phyloP scores from a whole-genome alignment of 2,113 vertebrate genomes.

The Polyodon spathula region DNA sequence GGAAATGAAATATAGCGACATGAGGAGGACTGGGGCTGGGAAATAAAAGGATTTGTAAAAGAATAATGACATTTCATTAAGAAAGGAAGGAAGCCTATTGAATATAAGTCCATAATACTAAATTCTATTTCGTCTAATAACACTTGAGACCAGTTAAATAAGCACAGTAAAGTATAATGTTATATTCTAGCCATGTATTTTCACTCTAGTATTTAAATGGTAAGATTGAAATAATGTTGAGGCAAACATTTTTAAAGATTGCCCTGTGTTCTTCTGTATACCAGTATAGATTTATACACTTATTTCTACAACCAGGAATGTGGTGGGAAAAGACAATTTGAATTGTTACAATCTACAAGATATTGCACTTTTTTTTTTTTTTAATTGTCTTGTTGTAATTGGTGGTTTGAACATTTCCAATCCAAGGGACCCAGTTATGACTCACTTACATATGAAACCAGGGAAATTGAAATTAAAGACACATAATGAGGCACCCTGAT shows the following conservation, averaged over 20 bases:
- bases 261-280: background rate
- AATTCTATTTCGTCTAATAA: constrained; percentile 76
- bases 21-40: constrained; percentile 46
- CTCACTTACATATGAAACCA: too few relatives aligned
- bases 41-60: constrained; percentile 84
- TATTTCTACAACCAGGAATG: background rate
- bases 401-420: too few relatives aligned
- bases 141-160: constrained; percentile 66
- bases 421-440: too few relatives aligned
- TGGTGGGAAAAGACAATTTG: background rate
- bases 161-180: constrained; percentile 53
- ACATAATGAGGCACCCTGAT: too few relatives aligned
- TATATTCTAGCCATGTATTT: constrained; percentile 42
- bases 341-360: background rate
- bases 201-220: constrained; percentile 30
- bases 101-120: constrained; percentile 68
- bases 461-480: too few relatives aligned
- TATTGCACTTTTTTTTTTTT: too few relatives aligned
- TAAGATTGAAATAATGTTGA: background rate
- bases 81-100: constrained; percentile 59
- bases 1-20: constrained; percentile 79
- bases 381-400: too few relatives aligned
- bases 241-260: background rate
- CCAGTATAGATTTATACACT: background rate
- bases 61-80: constrained; percentile 92